Conservation (phyloP, 2,113 vertebrate genomes). For the Danio rerio region DNA sequence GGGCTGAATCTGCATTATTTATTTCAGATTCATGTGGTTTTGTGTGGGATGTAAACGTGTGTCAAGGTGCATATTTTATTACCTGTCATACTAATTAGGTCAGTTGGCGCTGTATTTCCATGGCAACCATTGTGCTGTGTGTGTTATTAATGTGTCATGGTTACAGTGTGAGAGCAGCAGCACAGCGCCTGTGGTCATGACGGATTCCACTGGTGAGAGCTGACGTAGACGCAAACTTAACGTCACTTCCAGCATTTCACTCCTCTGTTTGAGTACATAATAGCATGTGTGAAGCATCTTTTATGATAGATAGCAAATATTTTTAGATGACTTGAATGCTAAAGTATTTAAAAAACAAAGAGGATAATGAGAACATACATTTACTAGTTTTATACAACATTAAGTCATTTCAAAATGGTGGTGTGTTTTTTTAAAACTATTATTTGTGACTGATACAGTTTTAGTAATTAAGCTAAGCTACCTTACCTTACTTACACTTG, state of each 20-base stretch:
- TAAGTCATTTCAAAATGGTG: no score
- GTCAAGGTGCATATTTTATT: constrained; percentile 30
- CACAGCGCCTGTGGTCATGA: constrained; percentile 24
- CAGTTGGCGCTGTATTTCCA: constrained; percentile 9
- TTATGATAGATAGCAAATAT: background rate
- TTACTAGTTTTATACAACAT: no score
- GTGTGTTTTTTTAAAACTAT: no score
- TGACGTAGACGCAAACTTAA: constrained; percentile 10
- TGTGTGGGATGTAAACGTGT: constrained; percentile 39
- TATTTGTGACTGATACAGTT: no score
- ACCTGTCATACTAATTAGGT: constrained; percentile 32
- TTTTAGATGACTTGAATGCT: background rate
- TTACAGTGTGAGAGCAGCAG: constrained; percentile 19
- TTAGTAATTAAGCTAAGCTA: no score
- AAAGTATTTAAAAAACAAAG: background rate
- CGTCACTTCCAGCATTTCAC: background rate
- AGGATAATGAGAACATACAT: background rate
- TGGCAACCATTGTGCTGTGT: constrained; percentile 29
- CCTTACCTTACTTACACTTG: no score
- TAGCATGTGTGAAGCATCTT: background rate
- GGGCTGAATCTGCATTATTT: background rate
- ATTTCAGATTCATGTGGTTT: constrained; percentile 17
- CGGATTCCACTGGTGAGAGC: background rate
- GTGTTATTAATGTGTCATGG: constrained; percentile 31
- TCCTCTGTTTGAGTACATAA: background rate